phyloP scores from a whole-genome alignment of 1,140 invertebrate genomes.

The Aleiodes sp. region DNA sequence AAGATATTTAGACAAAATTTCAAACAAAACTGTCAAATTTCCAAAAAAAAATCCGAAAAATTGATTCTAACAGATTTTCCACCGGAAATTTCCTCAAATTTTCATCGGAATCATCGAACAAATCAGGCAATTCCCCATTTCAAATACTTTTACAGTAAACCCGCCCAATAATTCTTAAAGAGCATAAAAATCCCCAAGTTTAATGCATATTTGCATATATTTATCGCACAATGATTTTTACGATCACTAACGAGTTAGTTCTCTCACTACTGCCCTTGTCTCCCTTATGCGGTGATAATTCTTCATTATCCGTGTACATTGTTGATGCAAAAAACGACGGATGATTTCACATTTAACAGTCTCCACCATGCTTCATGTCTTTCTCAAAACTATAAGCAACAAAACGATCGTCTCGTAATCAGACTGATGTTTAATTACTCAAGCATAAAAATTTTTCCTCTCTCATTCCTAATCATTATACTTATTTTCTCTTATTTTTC shows the following conservation, averaged over 20 bases:
- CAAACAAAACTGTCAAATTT: too few relatives aligned
- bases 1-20: too few relatives aligned
- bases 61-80: too few relatives aligned
- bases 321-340: neutral
- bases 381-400: conserved; percentile 26
- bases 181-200: neutral
- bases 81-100: too few relatives aligned
- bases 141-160: neutral
- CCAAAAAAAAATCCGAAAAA: too few relatives aligned
- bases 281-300: conserved; percentile 65
- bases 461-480: neutral
- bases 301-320: conserved; percentile 62
- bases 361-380: conserved; percentile 21
- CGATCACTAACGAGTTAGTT: conserved; percentile 59
- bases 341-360: conserved; percentile 1
- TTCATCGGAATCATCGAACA: too few relatives aligned
- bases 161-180: neutral
- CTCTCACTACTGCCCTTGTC: conserved; percentile 49
- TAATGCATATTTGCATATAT: conserved; percentile 13
- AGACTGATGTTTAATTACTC: conserved; percentile 56
- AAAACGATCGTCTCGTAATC: conserved; percentile 42
- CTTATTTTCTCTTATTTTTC: conserved; percentile 19
- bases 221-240: conserved; percentile 57
- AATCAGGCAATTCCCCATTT: neutral
- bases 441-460: too few relatives aligned